Percentiles rank a stretch among this genome's conserved stretches.
Evolutionary conservation across 64 coral and sea anemone genomes (phyloP).

Genomic region (Actinia tenebrosa): DNA sequence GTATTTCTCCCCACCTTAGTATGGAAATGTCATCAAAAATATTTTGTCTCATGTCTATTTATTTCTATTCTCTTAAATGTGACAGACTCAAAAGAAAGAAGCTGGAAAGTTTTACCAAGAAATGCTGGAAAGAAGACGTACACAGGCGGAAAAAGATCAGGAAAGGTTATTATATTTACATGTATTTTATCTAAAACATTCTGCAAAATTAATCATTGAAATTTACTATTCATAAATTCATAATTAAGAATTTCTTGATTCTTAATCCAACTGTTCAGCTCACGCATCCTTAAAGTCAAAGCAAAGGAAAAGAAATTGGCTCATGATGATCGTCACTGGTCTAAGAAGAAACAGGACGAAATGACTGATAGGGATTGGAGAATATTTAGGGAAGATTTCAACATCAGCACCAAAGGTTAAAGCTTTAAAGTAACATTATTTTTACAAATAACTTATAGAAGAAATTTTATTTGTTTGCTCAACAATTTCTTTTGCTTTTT

Average conservation of each 20-base stretch:
- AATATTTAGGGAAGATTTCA: slow-evolving; percentile 97
- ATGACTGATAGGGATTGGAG: slow-evolving; percentile 99
- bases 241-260: not conserved
- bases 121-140: slow-evolving; percentile 90
- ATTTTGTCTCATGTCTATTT: not conserved
- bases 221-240: too few species aligned
- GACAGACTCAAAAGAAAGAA: slow-evolving; percentile 89
- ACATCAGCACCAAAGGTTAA: slow-evolving; percentile 87
- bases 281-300: slow-evolving; percentile 34
- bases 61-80: not conserved
- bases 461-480: too few species aligned
- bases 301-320: slow-evolving; percentile 82
- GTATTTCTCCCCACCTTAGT: slow-evolving; percentile 16
- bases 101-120: slow-evolving; percentile 88
- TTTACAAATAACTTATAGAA: too few species aligned
- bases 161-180: slow-evolving; percentile 53
- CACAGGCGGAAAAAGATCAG: slow-evolving; percentile 82
- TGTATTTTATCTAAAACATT: too few species aligned
- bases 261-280: not conserved
- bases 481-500: too few species aligned
- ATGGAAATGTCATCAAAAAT: not conserved
- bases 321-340: slow-evolving; percentile 95
- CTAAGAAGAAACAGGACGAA: slow-evolving; percentile 83
- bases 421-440: too few species aligned
- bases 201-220: too few species aligned